Evolutionary conservation across 2,797 vertebrate genomes (phyloP), one percentile per base, ranked within the genome.

Genomic region (Eutrigla gurnardus): DNA sequence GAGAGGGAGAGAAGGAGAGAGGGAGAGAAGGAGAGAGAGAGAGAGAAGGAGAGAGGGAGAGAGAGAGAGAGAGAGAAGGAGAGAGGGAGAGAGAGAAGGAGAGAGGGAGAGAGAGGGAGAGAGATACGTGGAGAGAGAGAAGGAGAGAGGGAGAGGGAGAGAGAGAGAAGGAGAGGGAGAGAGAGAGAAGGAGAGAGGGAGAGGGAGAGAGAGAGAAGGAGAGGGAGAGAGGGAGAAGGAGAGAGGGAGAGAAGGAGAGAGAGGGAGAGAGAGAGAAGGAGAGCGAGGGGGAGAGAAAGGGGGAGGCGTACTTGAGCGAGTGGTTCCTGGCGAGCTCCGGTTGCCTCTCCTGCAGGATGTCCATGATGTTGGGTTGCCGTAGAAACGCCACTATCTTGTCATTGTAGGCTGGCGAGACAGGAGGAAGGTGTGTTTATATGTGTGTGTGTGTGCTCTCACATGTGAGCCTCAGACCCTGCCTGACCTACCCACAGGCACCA

Each of bases 311-410:
- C 98, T 97, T 99, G 93, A 99, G 98, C 70, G 97, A 96, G 84
- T 97, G 96, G 91, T 99, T 98, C 90, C 98, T 96, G 88, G 95
- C 93, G 3, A 99, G 96, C 88, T 99, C 98, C 15, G 97, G 97
- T 12, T 99, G 98, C 80, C 97, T 95, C 70, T 99, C 98, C 88
- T 99, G 98, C 12, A 99, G 95, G 89, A 99, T 97, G 93, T 99
- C 98, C 54, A 98, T 93, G 88, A 99, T 97, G 93, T 99, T 99
- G 73, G 97, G 97, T 86, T 99, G 98, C 84, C 98, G 95, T 84
- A 99, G 94, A 94, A 99, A 99, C 0, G 97, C 98, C 86, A 99
- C 98, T 66, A 99, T 99, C 93, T 99, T 99, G 93, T 99, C 98
- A 84, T 99, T 99, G 92, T 99, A 99, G 83, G 97, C 98, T 99